These are phyloP conservation scores for Cacatua alba DNA, from an alignment of 2,113 vertebrate species.

Conservation along the genomic window DNA sequence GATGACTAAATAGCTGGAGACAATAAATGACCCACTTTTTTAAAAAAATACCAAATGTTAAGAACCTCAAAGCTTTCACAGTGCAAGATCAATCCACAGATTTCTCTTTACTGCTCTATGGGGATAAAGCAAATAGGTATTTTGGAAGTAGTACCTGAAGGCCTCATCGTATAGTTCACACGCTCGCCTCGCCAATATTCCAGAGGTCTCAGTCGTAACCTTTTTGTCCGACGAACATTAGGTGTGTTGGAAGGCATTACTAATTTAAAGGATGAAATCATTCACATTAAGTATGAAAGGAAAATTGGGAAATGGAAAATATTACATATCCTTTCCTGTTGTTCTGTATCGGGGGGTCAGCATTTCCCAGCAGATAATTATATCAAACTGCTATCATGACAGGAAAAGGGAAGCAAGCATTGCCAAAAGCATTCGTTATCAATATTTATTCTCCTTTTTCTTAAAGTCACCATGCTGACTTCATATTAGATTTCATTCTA, in stretches of 20 bases:
- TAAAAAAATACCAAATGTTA: fast-evolving
- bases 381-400: neutral
- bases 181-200: slow-evolving; percentile 81
- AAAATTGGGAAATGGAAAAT: neutral
- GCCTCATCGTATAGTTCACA: slow-evolving; percentile 22
- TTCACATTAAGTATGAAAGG: neutral
- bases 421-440: neutral
- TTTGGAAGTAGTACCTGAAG: slow-evolving; percentile 67
- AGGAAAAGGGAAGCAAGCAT: neutral
- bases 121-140: neutral
- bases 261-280: slow-evolving; percentile 7
- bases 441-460: neutral
- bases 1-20: neutral
- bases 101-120: neutral
- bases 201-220: slow-evolving; percentile 72
- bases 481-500: neutral
- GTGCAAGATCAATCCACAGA: neutral
- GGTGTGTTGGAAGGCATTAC: slow-evolving; percentile 75
- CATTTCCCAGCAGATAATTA: neutral
- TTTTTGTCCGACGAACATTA: slow-evolving; percentile 75
- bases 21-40: neutral
- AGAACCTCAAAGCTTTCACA: neutral
- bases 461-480: neutral
- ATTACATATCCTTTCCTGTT: neutral
- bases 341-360: neutral